Conservation (phyloP, 2,113 vertebrate species). For the Neolamprologus modestus region DNA sequence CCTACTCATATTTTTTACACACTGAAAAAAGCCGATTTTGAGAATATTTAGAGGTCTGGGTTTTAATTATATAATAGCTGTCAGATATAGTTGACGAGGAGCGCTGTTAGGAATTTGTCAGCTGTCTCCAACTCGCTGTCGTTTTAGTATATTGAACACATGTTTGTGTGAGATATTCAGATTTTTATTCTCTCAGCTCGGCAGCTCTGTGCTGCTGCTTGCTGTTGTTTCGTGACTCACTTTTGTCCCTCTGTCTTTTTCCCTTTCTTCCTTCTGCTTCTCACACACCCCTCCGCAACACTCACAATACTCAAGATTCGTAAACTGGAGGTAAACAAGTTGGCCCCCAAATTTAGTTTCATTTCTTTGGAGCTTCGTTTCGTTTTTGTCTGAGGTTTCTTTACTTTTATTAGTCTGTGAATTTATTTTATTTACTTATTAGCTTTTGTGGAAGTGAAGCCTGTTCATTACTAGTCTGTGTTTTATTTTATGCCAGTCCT, state of each 20-base stretch:
- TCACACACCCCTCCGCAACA: slow-evolving; percentile 16
- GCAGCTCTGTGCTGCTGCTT: background rate
- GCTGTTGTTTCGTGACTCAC: slow-evolving; percentile 29
- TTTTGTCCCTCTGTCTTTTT: slow-evolving; percentile 66
- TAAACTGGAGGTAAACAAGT: slow-evolving; percentile 79
- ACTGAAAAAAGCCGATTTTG: background rate
- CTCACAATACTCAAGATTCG: slow-evolving; percentile 70
- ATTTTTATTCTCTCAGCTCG: background rate
- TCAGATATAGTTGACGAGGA: background rate
- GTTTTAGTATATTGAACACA: background rate
- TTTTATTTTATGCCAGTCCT: background rate
- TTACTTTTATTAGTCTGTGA: background rate
- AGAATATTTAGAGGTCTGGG: background rate
- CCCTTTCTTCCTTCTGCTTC: slow-evolving; percentile 47
- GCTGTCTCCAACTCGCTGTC: background rate
- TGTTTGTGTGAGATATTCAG: background rate
- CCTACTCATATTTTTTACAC: background rate
- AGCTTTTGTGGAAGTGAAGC: background rate
- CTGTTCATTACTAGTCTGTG: background rate
- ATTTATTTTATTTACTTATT: background rate
- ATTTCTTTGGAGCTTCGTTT: background rate
- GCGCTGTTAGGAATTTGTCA: background rate
- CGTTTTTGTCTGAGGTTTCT: background rate
- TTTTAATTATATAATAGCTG: background rate
- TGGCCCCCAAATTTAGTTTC: background rate